Evolutionary conservation across 2,888 invertebrate genomes (phyloP), one percentile per base, ranked within the genome.

Genomic region (Seira musarum): DNA sequence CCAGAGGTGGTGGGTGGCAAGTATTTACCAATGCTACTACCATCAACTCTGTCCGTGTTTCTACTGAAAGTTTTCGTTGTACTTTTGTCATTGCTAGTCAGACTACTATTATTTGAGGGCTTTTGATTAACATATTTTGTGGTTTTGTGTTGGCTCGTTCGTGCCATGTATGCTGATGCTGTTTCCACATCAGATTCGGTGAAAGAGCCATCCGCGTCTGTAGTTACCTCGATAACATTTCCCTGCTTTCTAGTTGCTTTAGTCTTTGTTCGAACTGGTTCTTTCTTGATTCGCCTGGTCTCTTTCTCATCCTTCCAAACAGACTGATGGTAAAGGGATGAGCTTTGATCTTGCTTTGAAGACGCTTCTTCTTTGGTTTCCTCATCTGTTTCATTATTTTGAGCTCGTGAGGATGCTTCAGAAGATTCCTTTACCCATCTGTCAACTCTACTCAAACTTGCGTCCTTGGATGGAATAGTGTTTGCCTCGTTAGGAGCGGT

Each of bases 261-360:
- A 53, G 49, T 49, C 49, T 49, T 49, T 49, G 49, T 49, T 15
- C 49, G 13, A 13, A 49, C 49, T 49, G 49, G 49, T 13, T 49
- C n/a, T 24, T 46, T n/a, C 40, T 66, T 22, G 60, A 22, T 15
- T 15, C 75, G 19, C 21, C 67, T 61, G 35, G n/a, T 19, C 60
- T 63, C 19, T 53, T 70, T 30, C 8, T 70, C 66, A 21, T 74
- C 82, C n/a, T 77, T 75, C 85, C 85, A 85, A 8, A 85, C 74
- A 0, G 84, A 71, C 22, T 81, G 75, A 64, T 85, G 85, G 68
- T 80, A 85, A 22, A 85, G 63, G 13, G 85, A 85, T 57, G 80
- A 65, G 71, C 75, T 80, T 24, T 46, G 22, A 46, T 30, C 40
- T n/a, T 46, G n/a, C 10, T 19, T 22, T 15, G 24, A 53, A 49